Conservation (phyloP, 2,113 vertebrate species). For the Mormoops blainvillei region DNA sequence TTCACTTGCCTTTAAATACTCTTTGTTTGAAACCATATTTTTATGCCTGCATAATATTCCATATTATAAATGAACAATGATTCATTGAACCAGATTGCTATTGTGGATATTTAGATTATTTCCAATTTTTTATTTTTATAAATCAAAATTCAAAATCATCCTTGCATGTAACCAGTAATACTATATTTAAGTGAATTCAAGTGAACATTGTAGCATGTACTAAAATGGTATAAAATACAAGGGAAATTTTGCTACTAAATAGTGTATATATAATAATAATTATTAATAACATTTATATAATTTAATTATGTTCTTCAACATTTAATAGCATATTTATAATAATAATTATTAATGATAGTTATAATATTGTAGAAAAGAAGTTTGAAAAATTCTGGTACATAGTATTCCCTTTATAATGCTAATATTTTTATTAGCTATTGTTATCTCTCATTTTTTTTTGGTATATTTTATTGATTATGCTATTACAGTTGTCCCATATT, state of each 20-base stretch:
- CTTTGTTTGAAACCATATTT: neutral
- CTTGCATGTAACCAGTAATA: neutral
- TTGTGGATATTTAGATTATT: neutral
- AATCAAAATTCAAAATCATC: neutral
- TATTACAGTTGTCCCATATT: too few relatives aligned
- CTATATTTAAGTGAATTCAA: neutral
- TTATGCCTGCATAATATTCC: neutral
- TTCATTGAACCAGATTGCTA: neutral
- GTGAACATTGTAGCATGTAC: neutral
- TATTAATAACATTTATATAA: neutral
- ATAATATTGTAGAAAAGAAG: neutral
- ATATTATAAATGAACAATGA: neutral
- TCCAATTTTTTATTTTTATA: neutral
- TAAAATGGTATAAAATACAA: neutral
- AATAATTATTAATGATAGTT: neutral
- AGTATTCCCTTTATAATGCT: neutral
- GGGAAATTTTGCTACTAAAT: neutral
- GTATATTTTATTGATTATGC: too few relatives aligned
- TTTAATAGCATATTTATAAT: neutral
- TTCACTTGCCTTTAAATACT: neutral
- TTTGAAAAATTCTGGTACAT: neutral
- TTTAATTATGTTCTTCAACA: neutral
- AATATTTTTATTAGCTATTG: neutral
- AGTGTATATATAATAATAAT: neutral
- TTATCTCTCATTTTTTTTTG: neutral